phyloP scores from a whole-genome alignment of 2,888 invertebrate genomes.

The Drosophila borborema region DNA sequence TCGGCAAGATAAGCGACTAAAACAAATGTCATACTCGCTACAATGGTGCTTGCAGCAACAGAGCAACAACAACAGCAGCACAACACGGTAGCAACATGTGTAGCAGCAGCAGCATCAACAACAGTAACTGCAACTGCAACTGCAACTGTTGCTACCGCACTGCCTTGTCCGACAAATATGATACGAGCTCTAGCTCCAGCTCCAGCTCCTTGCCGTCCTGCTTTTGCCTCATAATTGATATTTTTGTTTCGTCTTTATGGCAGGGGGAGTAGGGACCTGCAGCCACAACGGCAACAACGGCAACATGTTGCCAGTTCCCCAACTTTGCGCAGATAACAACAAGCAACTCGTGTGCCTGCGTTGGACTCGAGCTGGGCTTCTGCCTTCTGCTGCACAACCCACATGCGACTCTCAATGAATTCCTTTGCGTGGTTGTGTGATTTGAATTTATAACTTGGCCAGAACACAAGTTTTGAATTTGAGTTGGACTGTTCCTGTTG shows the following conservation, averaged over 20 bases:
- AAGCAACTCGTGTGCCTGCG: slow-evolving; percentile 63
- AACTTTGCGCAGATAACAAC: slow-evolving; percentile 63
- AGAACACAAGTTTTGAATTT: slow-evolving; percentile 50
- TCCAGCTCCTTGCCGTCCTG: slow-evolving; percentile 49
- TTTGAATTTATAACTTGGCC: slow-evolving; percentile 78
- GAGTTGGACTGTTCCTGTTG: slow-evolving; percentile 7
- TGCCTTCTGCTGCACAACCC: slow-evolving; percentile 25
- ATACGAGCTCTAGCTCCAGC: slow-evolving; percentile 56
- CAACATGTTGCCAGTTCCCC: slow-evolving; percentile 58
- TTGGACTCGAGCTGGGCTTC: slow-evolving; percentile 28
- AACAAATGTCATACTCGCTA: slow-evolving; percentile 74
- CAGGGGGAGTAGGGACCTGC: slow-evolving; percentile 1
- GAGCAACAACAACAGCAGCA: slow-evolving; percentile 28
- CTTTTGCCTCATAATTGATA: slow-evolving; percentile 79
- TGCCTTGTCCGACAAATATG: slow-evolving; percentile 77
- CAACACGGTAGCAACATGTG: slow-evolving; percentile 76
- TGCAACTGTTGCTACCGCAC: slow-evolving; percentile 54
- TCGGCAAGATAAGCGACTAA: slow-evolving; percentile 72
- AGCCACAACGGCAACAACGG: slow-evolving; percentile 21
- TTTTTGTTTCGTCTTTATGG: slow-evolving; percentile 62
- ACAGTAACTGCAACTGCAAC: slow-evolving; percentile 19
- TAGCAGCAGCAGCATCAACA: slow-evolving; percentile 48
- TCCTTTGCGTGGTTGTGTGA: slow-evolving; percentile 76
- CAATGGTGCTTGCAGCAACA: slow-evolving; percentile 42
- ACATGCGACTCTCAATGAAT: slow-evolving; percentile 64